Evolutionary conservation across 1,140 invertebrate species (phyloP).

Genomic region (Papilio dardanus): DNA sequence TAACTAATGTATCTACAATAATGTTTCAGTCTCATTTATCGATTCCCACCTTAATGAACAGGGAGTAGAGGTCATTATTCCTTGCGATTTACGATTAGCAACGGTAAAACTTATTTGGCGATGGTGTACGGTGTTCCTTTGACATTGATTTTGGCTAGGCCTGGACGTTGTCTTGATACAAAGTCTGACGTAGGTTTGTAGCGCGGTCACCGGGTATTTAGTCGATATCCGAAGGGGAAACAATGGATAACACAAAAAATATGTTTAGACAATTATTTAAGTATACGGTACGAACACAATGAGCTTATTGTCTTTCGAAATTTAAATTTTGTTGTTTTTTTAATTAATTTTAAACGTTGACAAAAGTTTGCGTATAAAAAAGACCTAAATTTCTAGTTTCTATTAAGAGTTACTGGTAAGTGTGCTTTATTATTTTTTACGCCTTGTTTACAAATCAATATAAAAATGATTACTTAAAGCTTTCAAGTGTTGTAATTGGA

Average conservation of each 20-base stretch:
- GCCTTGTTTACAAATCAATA: neutral
- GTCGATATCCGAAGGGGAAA: slow-evolving; percentile 19
- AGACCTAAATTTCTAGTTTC: neutral
- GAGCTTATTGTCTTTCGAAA: neutral
- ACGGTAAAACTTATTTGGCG: slow-evolving; percentile 58
- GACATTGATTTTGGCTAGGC: slow-evolving; percentile 70
- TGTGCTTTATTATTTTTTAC: neutral
- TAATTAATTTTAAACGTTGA: neutral
- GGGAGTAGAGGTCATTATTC: slow-evolving; percentile 45
- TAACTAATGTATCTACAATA: slow-evolving; percentile 64
- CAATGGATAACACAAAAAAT: slow-evolving; percentile 23
- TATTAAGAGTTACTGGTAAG: neutral
- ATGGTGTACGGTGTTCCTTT: slow-evolving; percentile 64
- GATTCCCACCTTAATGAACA: slow-evolving; percentile 45
- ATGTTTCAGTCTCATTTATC: slow-evolving; percentile 33
- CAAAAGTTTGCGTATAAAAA: neutral
- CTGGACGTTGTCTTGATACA: slow-evolving; percentile 55
- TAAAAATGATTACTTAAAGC: neutral
- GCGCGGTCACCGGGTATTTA: slow-evolving; percentile 27
- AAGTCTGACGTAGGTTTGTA: slow-evolving; percentile 44
- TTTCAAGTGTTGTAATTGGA: neutral
- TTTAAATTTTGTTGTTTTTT: neutral
- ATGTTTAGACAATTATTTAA: neutral
- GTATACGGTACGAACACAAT: neutral
- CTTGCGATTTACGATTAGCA: slow-evolving; percentile 38